These are phyloP conservation scores for Scaptomyza montana DNA, from an alignment of 1,140 invertebrate genomes.

Conservation along the genomic window DNA sequence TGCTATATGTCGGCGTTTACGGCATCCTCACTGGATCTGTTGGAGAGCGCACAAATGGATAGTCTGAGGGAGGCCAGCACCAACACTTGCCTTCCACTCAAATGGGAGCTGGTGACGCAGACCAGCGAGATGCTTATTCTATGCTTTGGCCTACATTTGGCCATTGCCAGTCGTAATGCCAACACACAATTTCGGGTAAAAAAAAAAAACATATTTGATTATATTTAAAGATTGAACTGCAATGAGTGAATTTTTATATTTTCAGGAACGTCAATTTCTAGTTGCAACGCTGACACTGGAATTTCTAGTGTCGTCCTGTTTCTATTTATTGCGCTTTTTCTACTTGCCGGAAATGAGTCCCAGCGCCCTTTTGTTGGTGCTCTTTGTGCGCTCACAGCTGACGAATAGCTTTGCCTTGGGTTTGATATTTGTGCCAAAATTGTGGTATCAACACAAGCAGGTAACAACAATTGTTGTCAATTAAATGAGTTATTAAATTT, in stretches of 20 bases:
- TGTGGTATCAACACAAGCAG: slow-evolving; percentile 90
- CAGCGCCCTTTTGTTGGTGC: slow-evolving; percentile 88
- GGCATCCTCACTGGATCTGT: slow-evolving; percentile 87
- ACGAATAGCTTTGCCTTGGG: slow-evolving; percentile 90
- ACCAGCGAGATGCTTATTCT: slow-evolving; percentile 93
- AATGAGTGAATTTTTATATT: slow-evolving; percentile 14
- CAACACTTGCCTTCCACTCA: slow-evolving; percentile 89
- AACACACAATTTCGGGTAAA: slow-evolving; percentile 90
- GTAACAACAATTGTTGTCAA: slow-evolving; percentile 63
- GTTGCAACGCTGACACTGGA: slow-evolving; percentile 91
- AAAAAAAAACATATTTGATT: not conserved
- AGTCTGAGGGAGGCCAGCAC: slow-evolving; percentile 85
- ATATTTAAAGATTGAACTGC: too few species aligned
- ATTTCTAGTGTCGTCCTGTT: slow-evolving; percentile 88
- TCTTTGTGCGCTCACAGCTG: slow-evolving; percentile 90
- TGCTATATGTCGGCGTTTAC: slow-evolving; percentile 95
- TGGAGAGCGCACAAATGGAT: slow-evolving; percentile 84
- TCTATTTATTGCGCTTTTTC: slow-evolving; percentile 88
- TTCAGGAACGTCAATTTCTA: slow-evolving; percentile 90
- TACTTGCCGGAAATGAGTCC: slow-evolving; percentile 88
- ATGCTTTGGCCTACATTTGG: slow-evolving; percentile 91
- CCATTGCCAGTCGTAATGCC: slow-evolving; percentile 92
- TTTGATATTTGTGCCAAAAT: slow-evolving; percentile 91
- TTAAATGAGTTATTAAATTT: slow-evolving; percentile 21
- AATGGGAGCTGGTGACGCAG: slow-evolving; percentile 96